Base-by-base conservation (phyloP, 2,888 invertebrate species). In the Dyspetes luteomarginatus region DNA sequence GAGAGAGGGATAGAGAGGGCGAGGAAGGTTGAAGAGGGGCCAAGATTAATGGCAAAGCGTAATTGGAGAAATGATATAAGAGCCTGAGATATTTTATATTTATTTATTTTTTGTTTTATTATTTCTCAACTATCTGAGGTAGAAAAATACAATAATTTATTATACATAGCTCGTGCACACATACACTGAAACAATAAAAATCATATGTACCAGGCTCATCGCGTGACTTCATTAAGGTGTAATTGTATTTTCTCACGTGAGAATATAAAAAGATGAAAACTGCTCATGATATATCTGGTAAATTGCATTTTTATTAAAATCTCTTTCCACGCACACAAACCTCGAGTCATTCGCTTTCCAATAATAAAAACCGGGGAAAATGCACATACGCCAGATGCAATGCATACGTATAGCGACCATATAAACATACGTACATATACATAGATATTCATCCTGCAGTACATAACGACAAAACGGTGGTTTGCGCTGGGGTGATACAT, bases 1-100 rank as follows among this genome's bases (percentile, higher is more conserved):
- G 36, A 75, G 19, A 52, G 36, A 28, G 65, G 68, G 52, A 45
- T 24, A 30, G n/a, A 26, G 19, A 28, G 19, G 36, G 17, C 26
- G 56, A 58, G 69, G 72, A 58, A 68, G 48, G 80, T 58, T 82
- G 74, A 78, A 76, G 80, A 82, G 78, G 64, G 74, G 74, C 67
- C 52, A 79, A 84, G 84, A 84, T 84, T 82, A 84, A 84, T 84
- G 77, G 77, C 76, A 74, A 81, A 79, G 68, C 74, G 81, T 84
- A 81, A 81, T 81, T 81, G 81, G 72, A 67, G 68, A 81, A 81
- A 77, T 74, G 64, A 73, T 73, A 77, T 74, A 81, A 45, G 65
- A 65, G 56, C 56, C 36, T 56, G 28, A 45, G 17, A 64, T 64
- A 45, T 45, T 64, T 73, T 52, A 30, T 72, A 67, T 36, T 28